Evolutionary conservation across 1,140 invertebrate genomes (phyloP), one percentile per base, ranked within the genome.

Genomic region (Cyclargus thomasi): DNA sequence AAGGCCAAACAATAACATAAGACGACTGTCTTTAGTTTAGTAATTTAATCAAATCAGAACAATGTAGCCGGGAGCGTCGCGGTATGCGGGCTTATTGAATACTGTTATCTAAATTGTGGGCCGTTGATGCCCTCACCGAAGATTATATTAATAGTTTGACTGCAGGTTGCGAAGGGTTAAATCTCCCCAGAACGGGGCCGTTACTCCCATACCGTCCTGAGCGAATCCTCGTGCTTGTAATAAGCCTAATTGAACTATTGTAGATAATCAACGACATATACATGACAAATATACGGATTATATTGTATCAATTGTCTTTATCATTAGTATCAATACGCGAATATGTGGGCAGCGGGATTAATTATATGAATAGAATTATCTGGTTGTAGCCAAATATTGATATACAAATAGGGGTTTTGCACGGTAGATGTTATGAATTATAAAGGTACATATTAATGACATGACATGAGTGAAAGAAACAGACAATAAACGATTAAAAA

Each of bases 81-180:
- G 77, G 64, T 67, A 74, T 77, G 73, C 77, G 74, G 75, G 75
- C 75, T 82, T 82, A 85, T 85, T 84, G 77, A 86, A 86, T 84
- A 83, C 75, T 78, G 79, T 79, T 84, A 86, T 86, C 81, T 84
- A 79, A 80, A 83, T 81, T 79, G 73, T 76, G 76, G 81, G 75
- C 74, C 75, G 77, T 74, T 77, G 75, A 82, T 83, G 78, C 69
- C 75, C 75, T 74, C 70, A 77, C 77, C 79, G 78, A 83, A 83
- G 81, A 85, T 83, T 82, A 85, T 82, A 84, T 80, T 83, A 83
- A 83, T 79, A 78, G 78, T 78, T 80, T 74, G 70, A 71, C 68
- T 79, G 72, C 68, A 75, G 72, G 70, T 76, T 70, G 69, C 74
- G 36, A 39, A 69, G 75, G 76, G 65, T 69, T 72, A 67, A 78